Base-by-base conservation (phyloP, 2,888 invertebrate genomes). In the Agriotes lineatus region DNA sequence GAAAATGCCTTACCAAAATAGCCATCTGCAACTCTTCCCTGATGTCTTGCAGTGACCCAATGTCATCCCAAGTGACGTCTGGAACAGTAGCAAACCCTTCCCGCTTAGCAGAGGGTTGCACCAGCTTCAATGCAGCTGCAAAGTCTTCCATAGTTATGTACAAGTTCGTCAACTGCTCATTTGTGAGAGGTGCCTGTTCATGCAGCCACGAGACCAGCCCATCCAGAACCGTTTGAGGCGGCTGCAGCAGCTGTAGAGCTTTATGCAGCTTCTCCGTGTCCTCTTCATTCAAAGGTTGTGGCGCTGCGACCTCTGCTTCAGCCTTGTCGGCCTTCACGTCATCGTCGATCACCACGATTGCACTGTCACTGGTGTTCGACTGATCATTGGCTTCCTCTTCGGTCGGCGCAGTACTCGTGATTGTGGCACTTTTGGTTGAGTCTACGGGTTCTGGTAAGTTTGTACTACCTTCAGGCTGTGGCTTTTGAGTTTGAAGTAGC, bases 21-120 rank as follows among this genome's bases (percentile, higher is more conserved):
- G 96, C 93, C 84, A 96, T 87, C 82, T 96, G 93, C 33, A 99
- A 86, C 79, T 97, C 96, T 79, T 96, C 92, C 60, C 97, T 88
- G 45, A 99, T 93, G 80, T 94, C 91, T 57, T 88, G 88, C 57
- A 99, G 84, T 0, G 98, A 97, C 0, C 99, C 99, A 74, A 99
- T 90, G 86, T 99, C 97, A 37, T 95, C 91, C 99, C 99, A 99
- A 0, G 96, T 95, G 0, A 96, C 96, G 86, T 97, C 96, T 1
- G 99, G 99, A 10, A 99, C 96, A 0, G 97, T 97, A 1, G 96
- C 95, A 84, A 99, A 98, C 56, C 99, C 99, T 87, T 99, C 99
- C 75, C 98, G 88, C 78, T 97, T 97, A 0, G 97, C 93, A 57
- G 96, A 96, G 0, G 98, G 98, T 82, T 96, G 96, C 4, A 96